These are phyloP conservation scores for Ophioderma brevispina DNA, from an alignment of 35 echinoderm and acorn worm genomes.

Conservation along the genomic window DNA sequence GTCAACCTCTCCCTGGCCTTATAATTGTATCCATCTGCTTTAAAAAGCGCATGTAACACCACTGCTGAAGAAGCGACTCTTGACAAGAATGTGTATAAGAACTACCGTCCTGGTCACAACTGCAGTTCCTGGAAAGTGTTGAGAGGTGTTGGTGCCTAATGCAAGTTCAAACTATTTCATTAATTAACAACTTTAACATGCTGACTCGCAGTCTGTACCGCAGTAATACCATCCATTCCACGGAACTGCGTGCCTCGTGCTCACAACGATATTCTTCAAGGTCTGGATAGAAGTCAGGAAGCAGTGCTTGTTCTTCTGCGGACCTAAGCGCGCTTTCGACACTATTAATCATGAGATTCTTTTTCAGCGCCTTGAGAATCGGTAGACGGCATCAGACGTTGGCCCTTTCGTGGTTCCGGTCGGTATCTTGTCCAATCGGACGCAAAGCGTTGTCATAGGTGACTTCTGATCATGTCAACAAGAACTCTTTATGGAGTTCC, in stretches of 20 bases:
- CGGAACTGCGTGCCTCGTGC: slow-evolving; percentile 47
- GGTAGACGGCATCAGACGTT: slow-evolving; percentile 24
- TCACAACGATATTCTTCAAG: background rate
- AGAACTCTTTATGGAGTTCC: background rate
- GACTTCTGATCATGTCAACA: background rate
- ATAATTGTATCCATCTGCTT: background rate
- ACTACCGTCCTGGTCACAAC: slow-evolving; percentile 57
- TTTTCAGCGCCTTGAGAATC: slow-evolving; percentile 6
- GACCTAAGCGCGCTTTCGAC: slow-evolving; percentile 44
- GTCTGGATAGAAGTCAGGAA: slow-evolving; percentile 29
- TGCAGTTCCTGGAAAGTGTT: slow-evolving; percentile 60
- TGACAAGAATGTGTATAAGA: slow-evolving; percentile 18
- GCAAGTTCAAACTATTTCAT: slow-evolving; percentile 15
- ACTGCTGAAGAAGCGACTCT: slow-evolving; percentile 17
- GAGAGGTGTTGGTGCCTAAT: slow-evolving; percentile 20
- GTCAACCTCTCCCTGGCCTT: slow-evolving; percentile 2
- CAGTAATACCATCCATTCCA: slow-evolving; percentile 28
- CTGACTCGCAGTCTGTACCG: slow-evolving; percentile 35
- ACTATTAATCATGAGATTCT: slow-evolving; percentile 53
- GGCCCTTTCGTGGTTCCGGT: slow-evolving; percentile 31
- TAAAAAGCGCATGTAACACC: slow-evolving; percentile 12
- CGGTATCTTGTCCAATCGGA: slow-evolving; percentile 28
- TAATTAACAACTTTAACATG: slow-evolving; percentile 18
- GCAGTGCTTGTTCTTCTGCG: slow-evolving; percentile 34
- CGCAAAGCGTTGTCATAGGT: slow-evolving; percentile 6